Conservation (phyloP, 2,888 invertebrate genomes). For the Congeria kusceri region DNA sequence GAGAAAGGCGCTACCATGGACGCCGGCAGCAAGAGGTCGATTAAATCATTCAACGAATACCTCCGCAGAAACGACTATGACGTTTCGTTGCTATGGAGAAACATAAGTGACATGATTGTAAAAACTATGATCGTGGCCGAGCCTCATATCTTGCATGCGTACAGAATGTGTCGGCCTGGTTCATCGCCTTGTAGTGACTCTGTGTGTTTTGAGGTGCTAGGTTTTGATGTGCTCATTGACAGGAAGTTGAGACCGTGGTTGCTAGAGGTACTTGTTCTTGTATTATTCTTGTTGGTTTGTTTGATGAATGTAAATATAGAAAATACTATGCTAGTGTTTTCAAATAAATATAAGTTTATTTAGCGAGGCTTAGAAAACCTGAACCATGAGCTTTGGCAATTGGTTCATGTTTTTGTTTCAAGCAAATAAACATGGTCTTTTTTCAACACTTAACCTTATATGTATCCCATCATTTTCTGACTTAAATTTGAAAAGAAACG, state of each 20-base stretch:
- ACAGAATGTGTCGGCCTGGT: slow-evolving; percentile 85
- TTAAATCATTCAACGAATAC: slow-evolving; percentile 84
- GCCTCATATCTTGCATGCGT: slow-evolving; percentile 84
- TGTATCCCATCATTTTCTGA: no score
- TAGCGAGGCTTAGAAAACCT: no score
- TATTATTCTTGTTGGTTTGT: not conserved
- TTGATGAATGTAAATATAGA: no score
- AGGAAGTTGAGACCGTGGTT: slow-evolving; percentile 84
- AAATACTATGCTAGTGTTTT: no score
- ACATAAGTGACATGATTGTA: slow-evolving; percentile 84
- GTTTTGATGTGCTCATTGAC: slow-evolving; percentile 85
- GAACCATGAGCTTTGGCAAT: no score
- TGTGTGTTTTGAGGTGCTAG: slow-evolving; percentile 85
- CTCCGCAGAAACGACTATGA: slow-evolving; percentile 82
- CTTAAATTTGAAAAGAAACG: no score
- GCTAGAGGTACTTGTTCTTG: slow-evolving; percentile 80
- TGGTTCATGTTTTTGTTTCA: no score
- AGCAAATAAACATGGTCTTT: no score
- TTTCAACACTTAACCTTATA: no score
- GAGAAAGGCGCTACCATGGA: slow-evolving; percentile 80
- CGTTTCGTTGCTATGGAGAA: slow-evolving; percentile 82
- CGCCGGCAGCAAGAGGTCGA: slow-evolving; percentile 84
- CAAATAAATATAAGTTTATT: no score
- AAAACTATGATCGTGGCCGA: slow-evolving; percentile 84
- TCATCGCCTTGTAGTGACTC: slow-evolving; percentile 81